These are phyloP conservation scores for Alosa sapidissima DNA, from an alignment of 2,797 vertebrate genomes.

Conservation along the genomic window DNA sequence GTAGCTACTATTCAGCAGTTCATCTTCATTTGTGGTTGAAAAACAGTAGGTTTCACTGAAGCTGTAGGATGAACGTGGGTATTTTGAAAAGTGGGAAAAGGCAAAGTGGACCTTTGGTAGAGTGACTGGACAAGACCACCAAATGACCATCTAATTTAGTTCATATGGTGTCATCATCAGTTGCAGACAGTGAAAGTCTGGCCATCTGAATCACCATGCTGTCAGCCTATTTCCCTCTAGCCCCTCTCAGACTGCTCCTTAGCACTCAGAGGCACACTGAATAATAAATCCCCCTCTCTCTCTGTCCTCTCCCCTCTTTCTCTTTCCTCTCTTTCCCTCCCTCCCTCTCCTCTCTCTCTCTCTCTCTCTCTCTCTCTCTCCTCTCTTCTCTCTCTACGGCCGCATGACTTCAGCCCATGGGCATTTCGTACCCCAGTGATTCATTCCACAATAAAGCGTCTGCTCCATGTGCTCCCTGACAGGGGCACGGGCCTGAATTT, in stretches of 20 bases:
- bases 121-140: background rate
- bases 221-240: background rate
- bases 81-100: too few species aligned
- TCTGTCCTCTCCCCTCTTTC: background rate
- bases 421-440: constrained; percentile 24
- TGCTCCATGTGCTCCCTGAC: constrained; percentile 27
- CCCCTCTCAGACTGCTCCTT: background rate
- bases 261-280: background rate
- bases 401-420: constrained; percentile 24
- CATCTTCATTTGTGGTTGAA: background rate
- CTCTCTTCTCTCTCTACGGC: background rate
- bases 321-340: background rate
- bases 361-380: constrained; percentile 6
- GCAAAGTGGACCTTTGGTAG: background rate
- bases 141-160: background rate
- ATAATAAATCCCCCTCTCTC: constrained; percentile 15
- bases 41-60: background rate
- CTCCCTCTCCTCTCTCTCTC: background rate
- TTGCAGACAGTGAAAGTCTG: constrained; percentile 8
- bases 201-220: background rate
- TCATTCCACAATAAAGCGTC: constrained; percentile 24
- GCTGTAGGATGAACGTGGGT: too few species aligned
- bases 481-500: constrained; percentile 20
- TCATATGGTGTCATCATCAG: background rate
- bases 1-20: background rate